These are phyloP conservation scores for Gila orcuttii DNA, from an alignment of 2,113 vertebrate species.

Conservation along the genomic window DNA sequence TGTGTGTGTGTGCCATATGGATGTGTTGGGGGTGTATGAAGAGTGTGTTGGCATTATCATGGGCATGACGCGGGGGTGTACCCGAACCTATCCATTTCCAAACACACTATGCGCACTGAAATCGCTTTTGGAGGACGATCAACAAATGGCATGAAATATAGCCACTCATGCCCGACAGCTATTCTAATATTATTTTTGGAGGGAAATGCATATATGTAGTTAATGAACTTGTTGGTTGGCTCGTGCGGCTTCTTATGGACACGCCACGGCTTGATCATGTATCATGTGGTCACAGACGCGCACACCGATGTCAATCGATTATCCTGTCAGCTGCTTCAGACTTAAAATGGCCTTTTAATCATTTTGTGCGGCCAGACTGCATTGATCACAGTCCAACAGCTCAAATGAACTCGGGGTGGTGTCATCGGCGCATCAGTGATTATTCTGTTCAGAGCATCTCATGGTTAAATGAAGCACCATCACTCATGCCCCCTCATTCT, in stretches of 20 bases:
- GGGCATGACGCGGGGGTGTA: conserved; percentile 40
- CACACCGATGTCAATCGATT: conserved; percentile 32
- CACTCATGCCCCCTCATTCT: conserved; percentile 16
- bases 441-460: conserved; percentile 10
- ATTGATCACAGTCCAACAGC: conserved; percentile 26
- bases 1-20: conserved; percentile 44
- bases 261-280: conserved; percentile 20
- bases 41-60: conserved; percentile 21
- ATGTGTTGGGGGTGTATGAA: conserved; percentile 40
- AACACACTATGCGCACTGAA: conserved; percentile 27
- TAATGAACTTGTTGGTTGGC: conserved; percentile 32
- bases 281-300: conserved; percentile 8
- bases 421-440: conserved; percentile 16
- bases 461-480: not conserved
- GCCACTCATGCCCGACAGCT: not conserved
- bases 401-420: conserved; percentile 28
- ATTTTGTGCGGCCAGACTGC: conserved; percentile 7
- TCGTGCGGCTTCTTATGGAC: not conserved
- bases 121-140: not conserved
- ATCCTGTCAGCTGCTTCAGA: conserved; percentile 30
- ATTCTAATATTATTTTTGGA: not conserved
- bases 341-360: conserved; percentile 25
- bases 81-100: conserved; percentile 26
- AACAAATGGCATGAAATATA: conserved; percentile 6
- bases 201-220: conserved; percentile 11